A percentile compares a stretch with the other conserved stretches of the same genome.
phyloP scores from a whole-genome alignment of 2,888 invertebrate genomes.

The Noctua pronuba region DNA sequence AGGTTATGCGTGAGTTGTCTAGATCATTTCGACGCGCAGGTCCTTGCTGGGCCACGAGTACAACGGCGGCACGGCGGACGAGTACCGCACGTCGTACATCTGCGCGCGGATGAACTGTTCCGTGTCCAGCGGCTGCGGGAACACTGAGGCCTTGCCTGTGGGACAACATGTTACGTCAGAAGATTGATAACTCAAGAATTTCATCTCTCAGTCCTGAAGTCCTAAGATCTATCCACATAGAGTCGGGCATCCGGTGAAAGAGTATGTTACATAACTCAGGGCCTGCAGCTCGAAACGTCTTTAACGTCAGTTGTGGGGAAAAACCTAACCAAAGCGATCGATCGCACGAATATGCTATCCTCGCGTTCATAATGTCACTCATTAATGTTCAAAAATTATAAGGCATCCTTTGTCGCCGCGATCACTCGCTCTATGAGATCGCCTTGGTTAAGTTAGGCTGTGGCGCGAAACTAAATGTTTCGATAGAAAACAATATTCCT shows the following conservation, averaged over 20 bases:
- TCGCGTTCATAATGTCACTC: not conserved
- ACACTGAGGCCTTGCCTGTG: constrained; percentile 94
- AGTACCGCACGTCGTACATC: constrained; percentile 94
- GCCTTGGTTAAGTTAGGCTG: not conserved
- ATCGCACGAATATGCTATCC: not conserved
- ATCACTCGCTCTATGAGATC: not conserved
- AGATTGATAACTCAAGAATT: not conserved
- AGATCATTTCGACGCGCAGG: constrained; percentile 77
- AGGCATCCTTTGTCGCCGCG: no score
- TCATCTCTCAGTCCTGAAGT: not conserved
- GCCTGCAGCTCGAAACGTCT: not conserved
- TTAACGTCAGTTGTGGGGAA: not conserved
- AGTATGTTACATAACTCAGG: not conserved
- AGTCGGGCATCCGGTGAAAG: not conserved
- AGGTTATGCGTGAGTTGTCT: constrained; percentile 49
- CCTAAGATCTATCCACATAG: no score
- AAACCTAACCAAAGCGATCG: not conserved
- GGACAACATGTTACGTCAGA: constrained; percentile 33
- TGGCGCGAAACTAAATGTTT: not conserved
- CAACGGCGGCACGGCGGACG: constrained; percentile 92
- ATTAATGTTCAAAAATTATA: not conserved
- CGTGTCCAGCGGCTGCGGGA: constrained; percentile 94
- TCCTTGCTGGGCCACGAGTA: constrained; percentile 87
- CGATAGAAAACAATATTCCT: not conserved
- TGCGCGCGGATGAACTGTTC: constrained; percentile 94